phyloP scores from a whole-genome alignment of 2,113 vertebrate species.

The Spea bombifrons region DNA sequence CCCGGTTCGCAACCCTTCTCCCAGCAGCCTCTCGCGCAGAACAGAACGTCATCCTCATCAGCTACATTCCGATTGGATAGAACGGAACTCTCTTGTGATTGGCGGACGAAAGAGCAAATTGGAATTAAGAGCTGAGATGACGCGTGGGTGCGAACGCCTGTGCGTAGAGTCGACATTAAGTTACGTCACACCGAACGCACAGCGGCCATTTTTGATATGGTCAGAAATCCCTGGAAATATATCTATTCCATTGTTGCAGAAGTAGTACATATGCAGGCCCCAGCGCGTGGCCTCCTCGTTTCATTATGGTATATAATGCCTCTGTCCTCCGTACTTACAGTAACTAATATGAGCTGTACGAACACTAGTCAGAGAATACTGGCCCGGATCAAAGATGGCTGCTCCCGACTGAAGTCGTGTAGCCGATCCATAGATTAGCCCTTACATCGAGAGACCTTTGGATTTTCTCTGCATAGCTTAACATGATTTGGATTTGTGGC shows the following conservation, averaged over 20 bases:
- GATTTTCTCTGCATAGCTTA: too few species aligned
- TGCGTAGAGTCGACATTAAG: not conserved
- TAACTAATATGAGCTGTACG: too few species aligned
- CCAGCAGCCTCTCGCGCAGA: not conserved
- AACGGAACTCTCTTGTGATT: not conserved
- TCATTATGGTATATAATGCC: not conserved
- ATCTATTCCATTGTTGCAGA: too few species aligned
- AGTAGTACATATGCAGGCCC: too few species aligned
- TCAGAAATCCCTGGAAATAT: too few species aligned
- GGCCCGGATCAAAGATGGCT: conserved; percentile 4
- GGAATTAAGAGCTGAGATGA: not conserved
- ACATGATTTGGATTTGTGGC: too few species aligned
- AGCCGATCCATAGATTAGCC: too few species aligned
- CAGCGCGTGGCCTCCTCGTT: not conserved
- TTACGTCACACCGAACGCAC: too few species aligned
- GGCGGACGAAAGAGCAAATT: not conserved
- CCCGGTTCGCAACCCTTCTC: conserved; percentile 7
- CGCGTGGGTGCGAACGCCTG: not conserved
- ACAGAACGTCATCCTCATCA: not conserved
- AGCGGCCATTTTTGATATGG: conserved; percentile 9
- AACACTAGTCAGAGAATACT: too few species aligned
- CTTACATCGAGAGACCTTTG: too few species aligned
- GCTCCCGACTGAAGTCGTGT: too few species aligned
- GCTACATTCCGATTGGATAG: not conserved
- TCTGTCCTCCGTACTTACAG: too few species aligned